Base-by-base conservation (phyloP, 2,888 invertebrate species). In the Maniola hyperantus region DNA sequence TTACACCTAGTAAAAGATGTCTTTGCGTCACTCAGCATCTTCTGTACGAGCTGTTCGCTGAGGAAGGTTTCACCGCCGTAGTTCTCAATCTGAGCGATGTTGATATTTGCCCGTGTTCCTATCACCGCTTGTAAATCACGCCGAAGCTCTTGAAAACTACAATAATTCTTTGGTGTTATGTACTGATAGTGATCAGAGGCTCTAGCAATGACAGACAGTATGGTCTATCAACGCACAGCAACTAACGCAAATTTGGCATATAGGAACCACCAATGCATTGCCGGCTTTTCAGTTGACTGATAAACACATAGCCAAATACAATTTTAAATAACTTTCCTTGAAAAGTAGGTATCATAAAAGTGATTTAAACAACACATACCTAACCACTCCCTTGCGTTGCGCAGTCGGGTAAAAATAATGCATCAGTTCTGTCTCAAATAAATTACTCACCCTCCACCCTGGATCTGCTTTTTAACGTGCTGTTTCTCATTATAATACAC, bases 31-130 rank as follows among this genome's bases (percentile, higher is more conserved):
- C 97, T 97, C 50, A 99, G 89, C 80, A 99, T 94, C 77, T 95
- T 97, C 73, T 98, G 97, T 0, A 98, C 98, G 4, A 99, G 94
- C 81, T 98, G 97, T 84, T 99, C 99, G 0, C 98, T 98, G 0
- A 99, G 93, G 83, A 99, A 98, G 0, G 98, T 99, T 89, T 99
- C 99, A 0, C 98, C 99, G 2, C 98, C 99, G 81, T 98, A 99
- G 87, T 98, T 97, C 85, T 99, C 99, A 54, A 98, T 97, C 82
- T 97, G 97, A 0, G 97, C 98, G 71, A 98, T 97, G 82, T 98
- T 98, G 68, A 98, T 97, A 82, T 98, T 98, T 0, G 98, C 96
- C 65, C 97, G 94, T 0, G 97, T 96, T 2, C 98, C 97, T 73
- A 99, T 96, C 11, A 97, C 96, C 0, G 98, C 98, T 90, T 99